These are phyloP conservation scores for Chalcis sispes DNA, from an alignment of 2,888 invertebrate species.

Conservation along the genomic window DNA sequence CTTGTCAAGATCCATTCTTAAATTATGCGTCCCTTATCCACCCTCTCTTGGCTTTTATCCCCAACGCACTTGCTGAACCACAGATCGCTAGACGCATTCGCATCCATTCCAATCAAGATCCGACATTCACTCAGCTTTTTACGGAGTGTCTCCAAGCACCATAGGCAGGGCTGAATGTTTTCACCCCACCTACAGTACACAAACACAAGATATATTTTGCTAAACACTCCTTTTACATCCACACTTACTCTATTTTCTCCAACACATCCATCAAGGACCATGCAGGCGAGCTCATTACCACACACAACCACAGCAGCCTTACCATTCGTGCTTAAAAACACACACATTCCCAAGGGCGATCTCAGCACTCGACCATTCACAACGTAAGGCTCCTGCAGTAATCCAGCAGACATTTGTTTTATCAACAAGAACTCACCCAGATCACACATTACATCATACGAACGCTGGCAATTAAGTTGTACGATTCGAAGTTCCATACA, in stretches of 20 bases:
- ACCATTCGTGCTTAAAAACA: conserved; percentile 24
- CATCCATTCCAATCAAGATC: conserved; percentile 56
- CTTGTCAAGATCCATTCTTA: not conserved
- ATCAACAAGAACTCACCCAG: conserved; percentile 12
- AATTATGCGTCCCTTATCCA: not conserved
- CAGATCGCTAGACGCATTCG: conserved; percentile 56
- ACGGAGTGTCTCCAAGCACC: conserved; percentile 29
- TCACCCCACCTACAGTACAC: no score
- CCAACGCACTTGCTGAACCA: conserved; percentile 50
- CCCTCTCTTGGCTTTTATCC: not conserved
- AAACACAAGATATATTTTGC: conserved; percentile 46
- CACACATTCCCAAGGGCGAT: conserved; percentile 2
- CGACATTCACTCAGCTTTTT: not conserved
- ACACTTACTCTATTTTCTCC: conserved; percentile 42
- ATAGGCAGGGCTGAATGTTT: conserved; percentile 22
- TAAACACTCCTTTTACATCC: conserved; percentile 37
- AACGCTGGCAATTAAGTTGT: conserved; percentile 41
- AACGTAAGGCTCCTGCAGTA: conserved; percentile 45
- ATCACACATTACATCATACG: conserved; percentile 47
- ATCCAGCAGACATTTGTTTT: conserved; percentile 14
- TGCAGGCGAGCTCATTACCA: not conserved
- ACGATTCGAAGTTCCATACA: no score
- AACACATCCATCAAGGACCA: not conserved
- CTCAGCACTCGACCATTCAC: conserved; percentile 7
- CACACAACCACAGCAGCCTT: conserved; percentile 34